Evolutionary conservation across 2,113 vertebrate species (phyloP), one percentile per base, ranked within the genome.

Genomic region (Halichoeres trimaculatus): DNA sequence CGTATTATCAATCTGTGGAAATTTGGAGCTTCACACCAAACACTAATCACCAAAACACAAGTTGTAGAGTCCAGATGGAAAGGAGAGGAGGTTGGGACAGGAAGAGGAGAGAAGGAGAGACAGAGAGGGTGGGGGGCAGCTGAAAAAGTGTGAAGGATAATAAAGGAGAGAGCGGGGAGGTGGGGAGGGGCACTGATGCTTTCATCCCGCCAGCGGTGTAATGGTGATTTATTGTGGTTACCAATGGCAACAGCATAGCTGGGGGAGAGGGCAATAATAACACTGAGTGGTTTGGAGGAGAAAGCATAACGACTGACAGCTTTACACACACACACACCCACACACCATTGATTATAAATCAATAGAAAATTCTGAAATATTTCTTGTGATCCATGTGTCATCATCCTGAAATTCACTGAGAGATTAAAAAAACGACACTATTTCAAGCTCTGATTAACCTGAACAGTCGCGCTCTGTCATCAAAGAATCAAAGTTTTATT

Each of bases 211-310:
- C 0, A 12, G 1, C 59, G 64, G 72, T 47, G 65, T 64, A 63
- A 24, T 22, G 4, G 65, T 81, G 86, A 86, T 85, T 80, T 83
- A 86, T 86, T 61, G 69, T 70, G 40, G 74, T 80, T 63, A 76
- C 63, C 66, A 68, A 60, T 41, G n/a, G 57, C 30, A 24, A 47
- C 75, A 54, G 57, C 48, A 41, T 76, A 57, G 58, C 75, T 35
- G 50, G 34, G 56, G 56, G 55, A 43, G 67, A 55, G 23, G 81
- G 40, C 48, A 72, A 79, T 88, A 74, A 83, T 83, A 84, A 85
- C 34, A 58, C 56, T 73, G 78, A 84, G 76, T 82, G 78, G 67
- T 84, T 82, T 78, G 47, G 73, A 87, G 78, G 80, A 68, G 80
- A 75, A 74, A 58, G 43, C 38, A 68, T 53, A 63, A 73, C 4